These are phyloP conservation scores for Staurois parvus DNA, from an alignment of 2,797 vertebrate species.

Conservation along the genomic window DNA sequence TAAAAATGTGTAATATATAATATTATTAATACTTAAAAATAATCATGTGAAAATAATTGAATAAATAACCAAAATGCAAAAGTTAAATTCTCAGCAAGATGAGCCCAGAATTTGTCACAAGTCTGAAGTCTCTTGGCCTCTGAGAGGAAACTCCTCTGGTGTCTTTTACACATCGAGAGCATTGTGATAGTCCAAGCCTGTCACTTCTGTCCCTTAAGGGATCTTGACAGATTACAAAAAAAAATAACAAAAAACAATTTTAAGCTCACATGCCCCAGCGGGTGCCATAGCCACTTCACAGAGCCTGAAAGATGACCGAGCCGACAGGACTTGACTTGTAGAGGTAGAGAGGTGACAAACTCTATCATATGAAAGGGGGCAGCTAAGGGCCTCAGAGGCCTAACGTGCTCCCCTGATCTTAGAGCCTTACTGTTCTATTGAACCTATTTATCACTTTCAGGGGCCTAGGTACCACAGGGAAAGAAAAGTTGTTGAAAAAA, in stretches of 20 bases:
- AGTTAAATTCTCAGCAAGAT: constrained; percentile 83
- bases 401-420: constrained; percentile 88
- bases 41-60: no score
- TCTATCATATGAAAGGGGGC: constrained; percentile 91
- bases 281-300: constrained; percentile 94
- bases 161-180: constrained; percentile 82
- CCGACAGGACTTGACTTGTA: constrained; percentile 94
- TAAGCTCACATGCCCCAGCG: constrained; percentile 94
- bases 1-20: no score
- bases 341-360: constrained; percentile 99
- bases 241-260: constrained; percentile 91
- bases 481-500: constrained; percentile 83
- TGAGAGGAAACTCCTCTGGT: constrained; percentile 83
- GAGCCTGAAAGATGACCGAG: constrained; percentile 91
- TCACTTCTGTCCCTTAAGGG: constrained; percentile 90
- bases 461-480: constrained; percentile 84
- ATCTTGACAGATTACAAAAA: constrained; percentile 88
- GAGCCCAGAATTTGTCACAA: constrained; percentile 75
- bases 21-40: no score
- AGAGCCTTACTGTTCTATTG: constrained; percentile 83
- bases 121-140: constrained; percentile 77
- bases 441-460: constrained; percentile 96
- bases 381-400: constrained; percentile 83
- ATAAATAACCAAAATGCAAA: constrained; percentile 34
- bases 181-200: constrained; percentile 86